Percentiles rank a stretch among this genome's conserved stretches.
These are phyloP conservation scores for Polia nebulosa DNA, from an alignment of 2,888 invertebrate genomes.

Conservation along the genomic window DNA sequence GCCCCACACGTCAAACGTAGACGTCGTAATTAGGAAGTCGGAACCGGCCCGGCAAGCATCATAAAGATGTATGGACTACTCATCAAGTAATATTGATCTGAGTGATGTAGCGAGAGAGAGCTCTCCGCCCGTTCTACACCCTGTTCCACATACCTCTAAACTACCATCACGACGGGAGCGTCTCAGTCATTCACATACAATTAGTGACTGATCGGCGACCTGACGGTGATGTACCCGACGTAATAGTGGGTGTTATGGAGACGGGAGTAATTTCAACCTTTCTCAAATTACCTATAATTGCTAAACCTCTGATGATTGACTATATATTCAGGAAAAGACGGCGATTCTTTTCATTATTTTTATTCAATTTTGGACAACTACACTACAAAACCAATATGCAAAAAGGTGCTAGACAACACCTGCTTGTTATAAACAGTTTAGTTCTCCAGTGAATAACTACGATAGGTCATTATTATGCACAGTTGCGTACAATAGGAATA, in stretches of 20 bases:
- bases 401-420: background rate
- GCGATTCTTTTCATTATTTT: background rate
- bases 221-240: too few relatives aligned
- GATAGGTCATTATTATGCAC: constrained; percentile 6
- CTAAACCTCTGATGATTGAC: background rate
- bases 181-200: background rate
- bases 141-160: too few relatives aligned
- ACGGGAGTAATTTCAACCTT: background rate
- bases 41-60: too few relatives aligned
- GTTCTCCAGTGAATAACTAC: background rate
- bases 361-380: background rate
- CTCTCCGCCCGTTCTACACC: too few relatives aligned
- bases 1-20: background rate
- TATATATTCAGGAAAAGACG: background rate
- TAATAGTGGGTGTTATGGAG: background rate
- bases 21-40: too few relatives aligned
- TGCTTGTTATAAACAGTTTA: background rate
- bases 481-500: constrained; percentile 32
- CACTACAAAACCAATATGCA: background rate
- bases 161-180: background rate
- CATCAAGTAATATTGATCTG: too few relatives aligned
- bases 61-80: too few relatives aligned
- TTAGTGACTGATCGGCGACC: background rate
- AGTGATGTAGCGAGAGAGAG: too few relatives aligned
- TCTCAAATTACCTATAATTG: background rate